These are phyloP conservation scores for Chaenogobius annularis DNA, from an alignment of 2,113 vertebrate genomes.

Conservation along the genomic window DNA sequence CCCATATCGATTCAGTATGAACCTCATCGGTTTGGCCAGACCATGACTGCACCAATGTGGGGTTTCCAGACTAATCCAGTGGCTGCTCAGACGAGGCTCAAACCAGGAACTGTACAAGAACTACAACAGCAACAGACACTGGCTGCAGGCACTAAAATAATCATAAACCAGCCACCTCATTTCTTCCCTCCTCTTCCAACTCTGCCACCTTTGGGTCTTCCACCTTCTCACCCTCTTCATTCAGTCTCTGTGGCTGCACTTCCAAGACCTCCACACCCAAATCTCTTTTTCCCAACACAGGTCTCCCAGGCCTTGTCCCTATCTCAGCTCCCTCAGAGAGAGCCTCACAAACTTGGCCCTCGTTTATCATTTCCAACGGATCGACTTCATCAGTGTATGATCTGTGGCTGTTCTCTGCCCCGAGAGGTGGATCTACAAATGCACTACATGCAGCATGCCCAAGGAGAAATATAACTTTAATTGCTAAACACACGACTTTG, in stretches of 20 bases:
- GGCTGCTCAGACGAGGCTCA: constrained; percentile 66
- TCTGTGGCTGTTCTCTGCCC: constrained; percentile 76
- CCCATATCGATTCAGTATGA: constrained; percentile 69
- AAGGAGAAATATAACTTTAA: constrained; percentile 74
- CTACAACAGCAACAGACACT: constrained; percentile 65
- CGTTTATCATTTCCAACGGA: constrained; percentile 74
- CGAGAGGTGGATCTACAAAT: constrained; percentile 79
- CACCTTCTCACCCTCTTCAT: constrained; percentile 69
- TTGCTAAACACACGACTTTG: constrained; percentile 31
- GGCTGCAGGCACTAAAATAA: constrained; percentile 68
- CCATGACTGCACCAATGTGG: constrained; percentile 66
- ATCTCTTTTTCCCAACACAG: constrained; percentile 74
- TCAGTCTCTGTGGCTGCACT: constrained; percentile 68
- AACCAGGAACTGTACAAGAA: constrained; percentile 61
- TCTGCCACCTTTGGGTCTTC: constrained; percentile 66
- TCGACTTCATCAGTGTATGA: constrained; percentile 77
- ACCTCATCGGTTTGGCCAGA: constrained; percentile 60
- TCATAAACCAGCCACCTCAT: constrained; percentile 72
- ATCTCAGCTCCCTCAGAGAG: constrained; percentile 66
- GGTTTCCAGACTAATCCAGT: constrained; percentile 70
- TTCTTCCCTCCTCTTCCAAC: constrained; percentile 71
- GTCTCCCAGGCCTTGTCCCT: constrained; percentile 70
- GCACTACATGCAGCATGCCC: constrained; percentile 81
- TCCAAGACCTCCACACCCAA: constrained; percentile 66
- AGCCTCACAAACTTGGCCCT: constrained; percentile 65